Evolutionary conservation across 37 sponge, comb jelly and placozoan genomes (phyloP).

Genomic region (Haliclona indistincta): DNA sequence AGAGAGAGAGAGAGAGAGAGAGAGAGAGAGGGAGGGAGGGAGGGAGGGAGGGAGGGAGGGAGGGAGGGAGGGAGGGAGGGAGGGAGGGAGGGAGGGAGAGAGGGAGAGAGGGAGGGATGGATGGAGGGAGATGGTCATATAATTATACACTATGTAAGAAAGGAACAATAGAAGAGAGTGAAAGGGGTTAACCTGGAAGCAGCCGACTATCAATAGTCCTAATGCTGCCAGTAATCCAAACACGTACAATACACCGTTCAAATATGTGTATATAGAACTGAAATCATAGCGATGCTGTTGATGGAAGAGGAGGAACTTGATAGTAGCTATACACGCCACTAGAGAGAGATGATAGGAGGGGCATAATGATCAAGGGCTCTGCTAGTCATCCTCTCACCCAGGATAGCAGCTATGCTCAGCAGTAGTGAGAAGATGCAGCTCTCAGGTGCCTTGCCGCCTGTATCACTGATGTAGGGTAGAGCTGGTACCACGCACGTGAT

Average conservation of each 20-base stretch:
- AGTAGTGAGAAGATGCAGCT: constrained; percentile 75
- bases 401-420: constrained; percentile 26
- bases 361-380: too few species aligned
- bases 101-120: too few species aligned
- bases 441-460: constrained; percentile 68
- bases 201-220: constrained; percentile 57
- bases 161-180: too few species aligned
- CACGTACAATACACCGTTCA: neutral
- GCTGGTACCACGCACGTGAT: constrained; percentile 42
- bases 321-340: constrained; percentile 1
- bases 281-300: neutral
- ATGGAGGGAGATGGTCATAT: too few species aligned
- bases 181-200: constrained; percentile 54
- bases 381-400: too few species aligned
- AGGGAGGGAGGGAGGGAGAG: neutral
- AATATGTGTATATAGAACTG: too few species aligned
- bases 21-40: too few species aligned
- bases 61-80: neutral
- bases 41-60: neutral
- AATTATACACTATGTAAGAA: too few species aligned
- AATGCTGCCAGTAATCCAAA: constrained; percentile 37
- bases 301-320: constrained; percentile 16
- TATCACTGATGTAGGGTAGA: constrained; percentile 72
- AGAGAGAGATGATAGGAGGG: constrained; percentile 10
- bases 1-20: too few species aligned